Conservation (phyloP, 2,797 vertebrate genomes). For the Otus scops region DNA sequence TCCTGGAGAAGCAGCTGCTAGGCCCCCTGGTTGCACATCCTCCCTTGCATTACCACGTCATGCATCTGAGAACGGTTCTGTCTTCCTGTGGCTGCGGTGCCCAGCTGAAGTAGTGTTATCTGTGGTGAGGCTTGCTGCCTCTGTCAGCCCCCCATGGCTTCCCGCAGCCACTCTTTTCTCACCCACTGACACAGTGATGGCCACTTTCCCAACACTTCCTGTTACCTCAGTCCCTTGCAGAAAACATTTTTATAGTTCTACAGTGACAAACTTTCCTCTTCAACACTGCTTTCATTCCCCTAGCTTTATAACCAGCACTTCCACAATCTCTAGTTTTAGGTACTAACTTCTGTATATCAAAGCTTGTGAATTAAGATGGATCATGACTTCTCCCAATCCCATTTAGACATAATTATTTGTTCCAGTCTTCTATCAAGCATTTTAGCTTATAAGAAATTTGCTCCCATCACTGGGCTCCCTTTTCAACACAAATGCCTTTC, state of each 20-base stretch:
- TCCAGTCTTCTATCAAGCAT: too few relatives aligned
- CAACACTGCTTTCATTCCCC: not conserved
- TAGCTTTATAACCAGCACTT: not conserved
- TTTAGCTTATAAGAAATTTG: not conserved
- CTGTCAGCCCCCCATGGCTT: accelerated
- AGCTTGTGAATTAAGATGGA: not conserved
- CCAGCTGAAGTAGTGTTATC: not conserved
- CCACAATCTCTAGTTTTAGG: not conserved
- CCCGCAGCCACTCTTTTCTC: too few relatives aligned
- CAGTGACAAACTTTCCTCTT: not conserved
- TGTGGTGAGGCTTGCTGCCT: not conserved
- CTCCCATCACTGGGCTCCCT: not conserved
- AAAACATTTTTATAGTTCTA: not conserved
- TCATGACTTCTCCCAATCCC: not conserved
- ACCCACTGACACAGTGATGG: not conserved
- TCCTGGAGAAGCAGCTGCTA: not conserved
- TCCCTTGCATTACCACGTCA: not conserved
- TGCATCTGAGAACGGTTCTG: not conserved
- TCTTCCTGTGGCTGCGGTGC: not conserved
- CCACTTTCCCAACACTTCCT: not conserved
- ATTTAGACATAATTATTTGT: not conserved
- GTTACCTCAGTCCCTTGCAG: not conserved
- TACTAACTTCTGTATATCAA: not conserved
- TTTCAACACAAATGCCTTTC: not conserved
- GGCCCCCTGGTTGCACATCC: not conserved